A percentile compares a stretch with the other conserved stretches of the same genome.
phyloP scores from a whole-genome alignment of 1,140 invertebrate species.

The Trinorchestia longiramus region DNA sequence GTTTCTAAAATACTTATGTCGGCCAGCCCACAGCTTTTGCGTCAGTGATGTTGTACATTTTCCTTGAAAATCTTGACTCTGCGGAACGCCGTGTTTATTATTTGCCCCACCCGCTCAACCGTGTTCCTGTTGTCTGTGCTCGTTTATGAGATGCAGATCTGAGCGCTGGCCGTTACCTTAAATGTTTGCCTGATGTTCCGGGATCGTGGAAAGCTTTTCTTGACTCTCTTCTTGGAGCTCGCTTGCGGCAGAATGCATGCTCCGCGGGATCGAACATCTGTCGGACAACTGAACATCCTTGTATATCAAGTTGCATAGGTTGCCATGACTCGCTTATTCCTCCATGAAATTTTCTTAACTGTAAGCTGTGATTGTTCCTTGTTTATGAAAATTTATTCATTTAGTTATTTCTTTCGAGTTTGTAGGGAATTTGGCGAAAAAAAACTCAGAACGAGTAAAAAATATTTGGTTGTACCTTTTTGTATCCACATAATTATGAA shows the following conservation, averaged over 20 bases:
- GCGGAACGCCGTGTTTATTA: background rate
- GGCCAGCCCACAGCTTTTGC: background rate
- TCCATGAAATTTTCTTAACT: background rate
- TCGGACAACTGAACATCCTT: background rate
- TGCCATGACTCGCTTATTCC: background rate
- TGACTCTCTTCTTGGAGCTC: constrained; percentile 4
- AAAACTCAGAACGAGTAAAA: background rate
- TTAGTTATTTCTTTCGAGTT: background rate
- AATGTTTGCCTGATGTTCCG: constrained; percentile 40
- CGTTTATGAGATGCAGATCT: constrained; percentile 11
- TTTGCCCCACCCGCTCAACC: background rate
- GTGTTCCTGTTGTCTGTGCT: background rate
- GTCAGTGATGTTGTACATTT: background rate
- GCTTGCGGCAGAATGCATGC: constrained; percentile 10
- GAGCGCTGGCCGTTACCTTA: background rate
- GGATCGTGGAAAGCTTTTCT: constrained; percentile 37
- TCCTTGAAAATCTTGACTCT: background rate
- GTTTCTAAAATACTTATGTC: background rate
- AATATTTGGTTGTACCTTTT: background rate
- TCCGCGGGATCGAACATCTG: background rate
- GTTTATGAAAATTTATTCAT: background rate
- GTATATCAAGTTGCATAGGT: background rate
- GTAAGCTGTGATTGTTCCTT: background rate
- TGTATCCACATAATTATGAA: background rate
- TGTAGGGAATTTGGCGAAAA: background rate